Conservation (phyloP, 2,113 vertebrate genomes). For the Paramisgurnus dabryanus region DNA sequence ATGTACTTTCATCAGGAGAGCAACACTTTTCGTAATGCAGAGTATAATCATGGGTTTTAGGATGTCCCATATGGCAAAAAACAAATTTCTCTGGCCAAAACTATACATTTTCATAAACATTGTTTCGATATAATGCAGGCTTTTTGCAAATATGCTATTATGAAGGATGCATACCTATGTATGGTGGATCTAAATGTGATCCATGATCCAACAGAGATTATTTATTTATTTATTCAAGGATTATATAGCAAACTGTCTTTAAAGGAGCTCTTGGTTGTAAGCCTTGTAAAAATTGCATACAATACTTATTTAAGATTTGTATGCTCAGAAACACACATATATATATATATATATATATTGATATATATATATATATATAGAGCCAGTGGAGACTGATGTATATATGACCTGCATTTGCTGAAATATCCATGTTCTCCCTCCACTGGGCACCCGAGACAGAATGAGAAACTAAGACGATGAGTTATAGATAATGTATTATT, state of each 20-base stretch:
- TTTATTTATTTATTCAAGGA: too few relatives aligned
- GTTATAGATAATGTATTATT: conserved; percentile 55
- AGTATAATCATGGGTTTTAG: not conserved
- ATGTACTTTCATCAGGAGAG: not conserved
- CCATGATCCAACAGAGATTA: too few relatives aligned
- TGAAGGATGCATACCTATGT: too few relatives aligned
- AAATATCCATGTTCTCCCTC: conserved; percentile 38
- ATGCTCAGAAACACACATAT: not conserved
- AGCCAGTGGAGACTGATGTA: conserved; percentile 1
- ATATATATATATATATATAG: not conserved
- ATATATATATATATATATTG: not conserved
- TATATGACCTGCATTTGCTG: conserved; percentile 14
- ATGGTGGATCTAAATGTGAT: too few relatives aligned
- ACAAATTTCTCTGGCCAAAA: too few relatives aligned
- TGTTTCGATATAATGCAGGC: too few relatives aligned
- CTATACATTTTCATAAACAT: too few relatives aligned
- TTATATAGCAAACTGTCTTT: too few relatives aligned
- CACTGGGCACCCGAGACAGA: not conserved
- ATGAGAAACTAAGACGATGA: conserved; percentile 40
- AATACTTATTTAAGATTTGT: not conserved
- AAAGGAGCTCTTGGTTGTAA: too few relatives aligned
- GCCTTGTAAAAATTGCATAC: not conserved
- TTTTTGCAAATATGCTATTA: too few relatives aligned
- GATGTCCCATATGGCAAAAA: not conserved
- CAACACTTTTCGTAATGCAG: not conserved